Conservation (phyloP, 2,797 vertebrate genomes). For the Falco concolor region DNA sequence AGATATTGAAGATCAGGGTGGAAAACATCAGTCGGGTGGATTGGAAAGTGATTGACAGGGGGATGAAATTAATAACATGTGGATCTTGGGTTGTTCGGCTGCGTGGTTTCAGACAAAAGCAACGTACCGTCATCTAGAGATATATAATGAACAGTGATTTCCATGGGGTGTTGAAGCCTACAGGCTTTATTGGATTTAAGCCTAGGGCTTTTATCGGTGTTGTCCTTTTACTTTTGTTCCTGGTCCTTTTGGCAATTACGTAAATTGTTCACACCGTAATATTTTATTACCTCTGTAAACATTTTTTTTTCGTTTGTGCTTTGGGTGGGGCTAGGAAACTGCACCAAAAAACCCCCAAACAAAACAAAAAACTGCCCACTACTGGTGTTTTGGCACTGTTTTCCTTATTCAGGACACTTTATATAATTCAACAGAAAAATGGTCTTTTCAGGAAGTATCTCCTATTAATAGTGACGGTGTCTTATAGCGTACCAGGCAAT, state of each 20-base stretch:
- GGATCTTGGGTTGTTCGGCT: neutral
- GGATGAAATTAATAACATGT: neutral
- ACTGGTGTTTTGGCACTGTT: neutral
- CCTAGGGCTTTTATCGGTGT: neutral
- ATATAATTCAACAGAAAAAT: neutral
- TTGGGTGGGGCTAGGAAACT: neutral
- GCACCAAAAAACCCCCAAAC: neutral
- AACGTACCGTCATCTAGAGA: neutral
- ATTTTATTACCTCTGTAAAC: neutral
- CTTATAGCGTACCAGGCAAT: neutral
- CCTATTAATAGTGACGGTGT: neutral
- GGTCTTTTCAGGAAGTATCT: neutral
- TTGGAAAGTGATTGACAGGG: conserved; percentile 23
- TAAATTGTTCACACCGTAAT: neutral
- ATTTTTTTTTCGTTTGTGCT: neutral
- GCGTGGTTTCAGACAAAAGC: neutral
- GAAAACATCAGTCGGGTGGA: neutral
- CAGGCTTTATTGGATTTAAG: neutral
- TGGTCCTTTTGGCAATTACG: neutral
- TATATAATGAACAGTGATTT: neutral
- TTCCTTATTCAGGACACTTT: neutral
- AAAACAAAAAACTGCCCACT: neutral
- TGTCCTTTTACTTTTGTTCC: neutral
- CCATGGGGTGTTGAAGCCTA: neutral
- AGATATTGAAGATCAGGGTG: neutral